Base-by-base conservation (phyloP, 1,140 invertebrate genomes). In the Cecropterus lyciades region DNA sequence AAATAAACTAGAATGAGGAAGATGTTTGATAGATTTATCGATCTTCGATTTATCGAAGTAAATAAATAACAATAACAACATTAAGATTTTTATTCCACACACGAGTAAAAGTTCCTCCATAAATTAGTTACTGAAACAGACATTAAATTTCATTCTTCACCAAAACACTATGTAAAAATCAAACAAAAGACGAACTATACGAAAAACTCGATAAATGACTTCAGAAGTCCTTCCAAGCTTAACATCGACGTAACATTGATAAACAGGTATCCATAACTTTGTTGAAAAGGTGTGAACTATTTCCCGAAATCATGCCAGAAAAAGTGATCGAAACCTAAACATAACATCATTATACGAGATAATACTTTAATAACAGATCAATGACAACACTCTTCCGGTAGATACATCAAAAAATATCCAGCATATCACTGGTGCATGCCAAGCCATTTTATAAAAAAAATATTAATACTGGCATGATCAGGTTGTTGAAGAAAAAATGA, bases 211-310 rank as follows among this genome's bases (percentile, higher is more conserved):
- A 33, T 33, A 8, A 33, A 33, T 69, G 59, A 60, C 11, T 14
- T 30, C 51, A 64, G 11, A 69, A 68, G 45, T 43, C 59, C 3
- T 24, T 67, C 1, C 60, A 67, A 37, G 70, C 67, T 9, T 30
- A 64, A 43, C 67, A 73, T 64, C 51, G 45, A 0, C 64, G 9
- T 15, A 64, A 73, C 33, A 30, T 69, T 9, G 67, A 69, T 40
- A 68, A 68, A 24, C 27, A 16, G 8, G 57, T 64, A 8, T 73
- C 71, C 9, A 73, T 64, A 33, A 17, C 13, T 24, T 67, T 65
- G 69, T 13, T 72, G 15, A 56, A 49, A 27, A 14, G 27, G 9
- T 64, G 69, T 51, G 30, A 33, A 33, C 9, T 33, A 10, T 33
- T 33, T 33, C 9, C 30, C 30, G 30, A 33, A 33, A 33, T 8